These are phyloP conservation scores for Chaetura pelagica DNA, from an alignment of 2,113 vertebrate genomes.

Conservation along the genomic window DNA sequence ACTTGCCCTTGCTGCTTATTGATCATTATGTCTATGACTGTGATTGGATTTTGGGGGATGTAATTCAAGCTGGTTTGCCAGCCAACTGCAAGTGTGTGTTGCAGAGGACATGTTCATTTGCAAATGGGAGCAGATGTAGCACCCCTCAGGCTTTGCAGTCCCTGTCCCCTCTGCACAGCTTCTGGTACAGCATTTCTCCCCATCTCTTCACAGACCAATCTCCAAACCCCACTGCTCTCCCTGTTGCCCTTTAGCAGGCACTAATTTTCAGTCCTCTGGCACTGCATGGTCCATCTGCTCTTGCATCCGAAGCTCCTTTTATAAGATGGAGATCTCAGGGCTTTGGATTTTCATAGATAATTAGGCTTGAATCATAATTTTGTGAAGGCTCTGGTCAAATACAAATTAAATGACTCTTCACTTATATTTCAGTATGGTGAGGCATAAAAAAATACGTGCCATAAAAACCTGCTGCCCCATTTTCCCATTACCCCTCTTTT, in stretches of 20 bases:
- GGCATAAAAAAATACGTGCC: not conserved
- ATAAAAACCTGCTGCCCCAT: not conserved
- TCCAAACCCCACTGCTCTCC: not conserved
- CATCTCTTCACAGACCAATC: fast-evolving
- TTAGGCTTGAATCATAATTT: not conserved
- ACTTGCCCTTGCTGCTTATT: not conserved
- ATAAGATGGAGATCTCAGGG: not conserved
- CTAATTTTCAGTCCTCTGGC: not conserved
- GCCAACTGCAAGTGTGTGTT: not conserved
- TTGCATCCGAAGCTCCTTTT: not conserved
- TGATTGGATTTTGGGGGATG: not conserved
- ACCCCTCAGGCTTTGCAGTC: not conserved
- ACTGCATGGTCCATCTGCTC: not conserved
- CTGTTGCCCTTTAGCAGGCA: not conserved
- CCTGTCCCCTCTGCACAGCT: not conserved
- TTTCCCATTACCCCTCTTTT: not conserved
- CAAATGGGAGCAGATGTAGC: not conserved
- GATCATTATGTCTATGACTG: fast-evolving
- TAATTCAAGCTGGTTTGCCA: not conserved
- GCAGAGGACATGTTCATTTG: not conserved
- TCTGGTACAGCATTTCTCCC: fast-evolving
- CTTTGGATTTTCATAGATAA: not conserved
- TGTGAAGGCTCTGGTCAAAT: not conserved
- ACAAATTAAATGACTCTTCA: not conserved
- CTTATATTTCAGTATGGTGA: not conserved